A percentile compares a stretch with the other conserved stretches of the same genome.
phyloP scores from a whole-genome alignment of 1,140 invertebrate genomes.

The Calosoma granatense region DNA sequence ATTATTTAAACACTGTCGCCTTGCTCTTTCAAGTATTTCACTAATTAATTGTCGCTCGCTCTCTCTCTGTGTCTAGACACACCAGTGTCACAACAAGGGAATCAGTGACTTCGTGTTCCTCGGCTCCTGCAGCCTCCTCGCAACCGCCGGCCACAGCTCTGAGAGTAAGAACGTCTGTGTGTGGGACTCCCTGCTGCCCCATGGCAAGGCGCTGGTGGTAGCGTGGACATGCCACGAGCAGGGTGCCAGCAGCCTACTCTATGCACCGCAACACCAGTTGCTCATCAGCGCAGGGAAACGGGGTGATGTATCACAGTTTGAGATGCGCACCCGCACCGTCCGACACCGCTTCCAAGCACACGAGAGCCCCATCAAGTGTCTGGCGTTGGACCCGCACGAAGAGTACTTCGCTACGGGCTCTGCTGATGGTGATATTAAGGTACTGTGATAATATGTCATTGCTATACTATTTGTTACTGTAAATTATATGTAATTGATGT shows the following conservation, averaged over 20 bases:
- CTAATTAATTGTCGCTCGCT: conserved; percentile 15
- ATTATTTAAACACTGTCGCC: too few species aligned
- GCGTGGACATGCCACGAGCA: conserved; percentile 89
- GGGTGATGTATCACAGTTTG: conserved; percentile 91
- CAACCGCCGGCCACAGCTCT: conserved; percentile 93
- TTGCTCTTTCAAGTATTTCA: too few species aligned
- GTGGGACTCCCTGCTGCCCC: conserved; percentile 96
- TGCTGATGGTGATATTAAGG: conserved; percentile 98
- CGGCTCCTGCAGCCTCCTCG: conserved; percentile 91
- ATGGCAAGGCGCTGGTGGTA: conserved; percentile 84
- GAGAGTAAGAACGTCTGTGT: conserved; percentile 97
- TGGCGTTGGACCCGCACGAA: conserved; percentile 88
- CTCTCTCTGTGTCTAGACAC: conserved; percentile 57
- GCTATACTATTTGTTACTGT: conserved; percentile 9
- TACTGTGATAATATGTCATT: conserved; percentile 32
- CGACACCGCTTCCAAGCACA: conserved; percentile 87
- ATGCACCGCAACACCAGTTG: conserved; percentile 84
- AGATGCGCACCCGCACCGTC: conserved; percentile 78
- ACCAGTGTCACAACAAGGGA: conserved; percentile 94
- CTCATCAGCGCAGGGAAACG: conserved; percentile 92
- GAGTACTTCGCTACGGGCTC: conserved; percentile 96
- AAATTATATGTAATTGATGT: too few species aligned
- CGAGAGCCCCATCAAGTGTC: conserved; percentile 87
- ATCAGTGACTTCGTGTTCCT: conserved; percentile 97
- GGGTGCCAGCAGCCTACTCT: conserved; percentile 77